A percentile compares a stretch with the other conserved stretches of the same genome.
phyloP scores from a whole-genome alignment of 2,113 vertebrate species.

The Xyliphius kryptos region DNA sequence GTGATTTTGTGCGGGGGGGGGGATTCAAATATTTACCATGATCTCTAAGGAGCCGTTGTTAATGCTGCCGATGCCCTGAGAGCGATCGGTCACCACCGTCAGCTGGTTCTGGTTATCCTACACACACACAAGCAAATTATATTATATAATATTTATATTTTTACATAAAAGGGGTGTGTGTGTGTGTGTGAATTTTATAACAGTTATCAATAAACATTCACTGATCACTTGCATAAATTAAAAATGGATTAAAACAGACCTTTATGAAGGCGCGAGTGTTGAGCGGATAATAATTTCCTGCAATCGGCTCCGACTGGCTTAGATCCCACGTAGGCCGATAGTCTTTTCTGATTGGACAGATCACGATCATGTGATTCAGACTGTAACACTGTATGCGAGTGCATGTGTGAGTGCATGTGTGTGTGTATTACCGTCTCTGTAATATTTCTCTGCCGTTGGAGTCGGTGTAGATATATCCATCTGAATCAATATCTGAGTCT shows the following conservation, averaged over 20 bases:
- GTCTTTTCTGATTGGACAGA: slow-evolving; percentile 62
- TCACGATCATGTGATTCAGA: no score
- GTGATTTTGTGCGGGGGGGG: no score
- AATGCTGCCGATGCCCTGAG: slow-evolving; percentile 83
- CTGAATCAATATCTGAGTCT: slow-evolving; percentile 67
- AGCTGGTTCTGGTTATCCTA: slow-evolving; percentile 64
- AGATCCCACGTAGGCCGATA: slow-evolving; percentile 78
- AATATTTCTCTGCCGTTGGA: slow-evolving; percentile 85
- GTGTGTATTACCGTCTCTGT: slow-evolving; percentile 76
- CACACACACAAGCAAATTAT: slow-evolving; percentile 12
- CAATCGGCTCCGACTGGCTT: slow-evolving; percentile 75
- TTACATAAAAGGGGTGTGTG: no score
- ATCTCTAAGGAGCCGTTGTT: slow-evolving; percentile 82
- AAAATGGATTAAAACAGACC: no score
- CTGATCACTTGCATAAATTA: no score
- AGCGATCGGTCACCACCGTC: slow-evolving; percentile 83
- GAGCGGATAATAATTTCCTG: slow-evolving; percentile 87
- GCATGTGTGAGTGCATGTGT: no score
- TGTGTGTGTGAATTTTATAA: no score
- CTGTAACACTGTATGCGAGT: no score
- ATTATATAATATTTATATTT: no score
- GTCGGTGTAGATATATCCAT: slow-evolving; percentile 78
- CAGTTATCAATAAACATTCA: no score
- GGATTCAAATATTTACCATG: no score
- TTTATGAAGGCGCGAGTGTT: slow-evolving; percentile 82